These are phyloP conservation scores for Prorops nasuta DNA, from an alignment of 1,140 invertebrate species.

Conservation along the genomic window DNA sequence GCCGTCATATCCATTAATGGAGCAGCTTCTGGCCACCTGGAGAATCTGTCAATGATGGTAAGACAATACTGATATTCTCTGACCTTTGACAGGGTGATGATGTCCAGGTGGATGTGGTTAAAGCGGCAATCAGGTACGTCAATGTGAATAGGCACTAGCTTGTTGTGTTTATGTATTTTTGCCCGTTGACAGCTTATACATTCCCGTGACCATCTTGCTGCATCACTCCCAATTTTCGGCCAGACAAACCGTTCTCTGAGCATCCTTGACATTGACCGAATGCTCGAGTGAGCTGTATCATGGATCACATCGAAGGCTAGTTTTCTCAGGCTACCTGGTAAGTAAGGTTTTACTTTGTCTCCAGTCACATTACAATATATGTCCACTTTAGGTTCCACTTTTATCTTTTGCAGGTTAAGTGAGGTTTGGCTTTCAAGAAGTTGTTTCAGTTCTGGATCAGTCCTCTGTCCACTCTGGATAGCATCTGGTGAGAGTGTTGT, in stretches of 20 bases:
- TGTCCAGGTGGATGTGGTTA: constrained; percentile 29
- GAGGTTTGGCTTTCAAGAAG: neutral
- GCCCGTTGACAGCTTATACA: constrained; percentile 24
- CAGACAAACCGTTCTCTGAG: constrained; percentile 7
- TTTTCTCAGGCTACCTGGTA: neutral
- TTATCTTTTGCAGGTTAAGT: too few species aligned
- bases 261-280: neutral
- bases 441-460: constrained; percentile 9
- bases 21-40: too few species aligned
- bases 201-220: constrained; percentile 4
- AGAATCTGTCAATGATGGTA: constrained; percentile 3
- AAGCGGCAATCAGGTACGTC: constrained; percentile 25
- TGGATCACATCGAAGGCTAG: constrained; percentile 1
- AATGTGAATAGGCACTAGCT: neutral
- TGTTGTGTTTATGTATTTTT: constrained; percentile 25
- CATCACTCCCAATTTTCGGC: too few species aligned
- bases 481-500: constrained; percentile 1
- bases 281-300: neutral
- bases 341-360: too few species aligned
- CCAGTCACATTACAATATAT: neutral
- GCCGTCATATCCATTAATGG: neutral
- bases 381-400: neutral
- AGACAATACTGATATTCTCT: neutral
- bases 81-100: too few species aligned
- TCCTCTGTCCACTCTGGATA: constrained; percentile 20